A percentile compares a stretch with the other conserved stretches of the same genome.
Conservation (phyloP, 2,113 vertebrate genomes). For the Gasterosteus nipponicus region DNA sequence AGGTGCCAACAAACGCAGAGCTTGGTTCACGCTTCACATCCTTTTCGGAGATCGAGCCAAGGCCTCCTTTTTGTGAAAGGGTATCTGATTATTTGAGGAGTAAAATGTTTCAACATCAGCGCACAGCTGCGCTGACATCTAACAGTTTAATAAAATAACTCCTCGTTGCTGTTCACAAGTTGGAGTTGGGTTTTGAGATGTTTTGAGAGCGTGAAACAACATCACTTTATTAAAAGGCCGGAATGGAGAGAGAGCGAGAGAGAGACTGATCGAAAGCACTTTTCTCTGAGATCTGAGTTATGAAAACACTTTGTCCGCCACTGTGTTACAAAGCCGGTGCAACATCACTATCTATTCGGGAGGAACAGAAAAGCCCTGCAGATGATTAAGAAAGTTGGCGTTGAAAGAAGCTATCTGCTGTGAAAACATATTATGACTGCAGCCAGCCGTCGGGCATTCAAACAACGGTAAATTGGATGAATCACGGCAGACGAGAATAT, state of each 20-base stretch:
- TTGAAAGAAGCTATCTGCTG: constrained; percentile 48
- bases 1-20: too few species aligned
- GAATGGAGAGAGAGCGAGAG: constrained; percentile 17
- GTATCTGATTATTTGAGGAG: constrained; percentile 29
- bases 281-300: constrained; percentile 27
- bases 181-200: constrained; percentile 9
- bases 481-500: constrained; percentile 44
- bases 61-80: constrained; percentile 11
- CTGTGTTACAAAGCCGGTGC: constrained; percentile 35
- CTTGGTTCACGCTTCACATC: too few species aligned
- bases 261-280: constrained; percentile 30
- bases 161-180: constrained; percentile 10
- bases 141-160: not conserved
- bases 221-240: constrained; percentile 38
- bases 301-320: constrained; percentile 37
- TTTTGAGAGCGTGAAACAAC: constrained; percentile 16
- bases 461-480: constrained; percentile 63
- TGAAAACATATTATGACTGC: constrained; percentile 52
- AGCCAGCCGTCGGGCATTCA: constrained; percentile 57
- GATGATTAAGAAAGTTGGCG: constrained; percentile 68
- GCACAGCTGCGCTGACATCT: not conserved
- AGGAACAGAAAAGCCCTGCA: constrained; percentile 61
- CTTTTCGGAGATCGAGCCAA: too few species aligned
- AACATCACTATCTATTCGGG: constrained; percentile 58
- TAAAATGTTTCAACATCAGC: constrained; percentile 1